Evolutionary conservation across 2,888 invertebrate species (phyloP).

Genomic region (Himalopsyche japonica): DNA sequence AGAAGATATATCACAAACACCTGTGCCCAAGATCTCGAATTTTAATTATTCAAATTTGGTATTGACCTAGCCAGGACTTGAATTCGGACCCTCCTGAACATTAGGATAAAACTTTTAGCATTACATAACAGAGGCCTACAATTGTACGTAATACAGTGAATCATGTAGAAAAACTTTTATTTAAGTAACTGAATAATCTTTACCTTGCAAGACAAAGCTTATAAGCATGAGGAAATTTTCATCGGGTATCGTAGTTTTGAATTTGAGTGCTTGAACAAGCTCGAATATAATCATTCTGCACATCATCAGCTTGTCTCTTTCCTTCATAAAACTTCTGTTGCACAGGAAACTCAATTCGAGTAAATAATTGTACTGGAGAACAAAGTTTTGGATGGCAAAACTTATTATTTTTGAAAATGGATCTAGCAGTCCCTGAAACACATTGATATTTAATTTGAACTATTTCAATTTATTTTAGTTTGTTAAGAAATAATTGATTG

Average conservation of each 20-base stretch:
- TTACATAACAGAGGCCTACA: too few relatives aligned
- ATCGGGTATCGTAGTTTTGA: slow-evolving; percentile 93
- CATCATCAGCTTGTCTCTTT: slow-evolving; percentile 91
- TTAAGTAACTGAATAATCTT: slow-evolving; percentile 17
- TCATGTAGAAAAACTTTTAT: not conserved
- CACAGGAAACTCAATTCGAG: slow-evolving; percentile 90
- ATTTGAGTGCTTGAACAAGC: slow-evolving; percentile 92
- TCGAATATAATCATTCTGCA: slow-evolving; percentile 92
- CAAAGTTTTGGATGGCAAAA: slow-evolving; percentile 88
- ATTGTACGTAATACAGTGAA: too few relatives aligned
- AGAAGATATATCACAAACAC: too few relatives aligned
- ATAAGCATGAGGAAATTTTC: slow-evolving; percentile 91
- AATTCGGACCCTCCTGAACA: too few relatives aligned
- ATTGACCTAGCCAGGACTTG: too few relatives aligned
- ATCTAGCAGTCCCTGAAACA: slow-evolving; percentile 78
- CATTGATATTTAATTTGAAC: too few relatives aligned
- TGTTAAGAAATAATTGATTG: too few relatives aligned
- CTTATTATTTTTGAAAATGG: slow-evolving; percentile 94
- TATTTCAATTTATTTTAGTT: too few relatives aligned
- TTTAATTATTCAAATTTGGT: too few relatives aligned
- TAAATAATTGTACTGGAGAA: slow-evolving; percentile 76
- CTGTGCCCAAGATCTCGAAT: too few relatives aligned
- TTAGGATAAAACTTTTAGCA: too few relatives aligned
- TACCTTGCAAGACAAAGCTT: slow-evolving; percentile 81
- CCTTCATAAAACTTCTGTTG: slow-evolving; percentile 85